phyloP scores from a whole-genome alignment of 2,888 invertebrate genomes.

The Thysanoteuthis rhombus region DNA sequence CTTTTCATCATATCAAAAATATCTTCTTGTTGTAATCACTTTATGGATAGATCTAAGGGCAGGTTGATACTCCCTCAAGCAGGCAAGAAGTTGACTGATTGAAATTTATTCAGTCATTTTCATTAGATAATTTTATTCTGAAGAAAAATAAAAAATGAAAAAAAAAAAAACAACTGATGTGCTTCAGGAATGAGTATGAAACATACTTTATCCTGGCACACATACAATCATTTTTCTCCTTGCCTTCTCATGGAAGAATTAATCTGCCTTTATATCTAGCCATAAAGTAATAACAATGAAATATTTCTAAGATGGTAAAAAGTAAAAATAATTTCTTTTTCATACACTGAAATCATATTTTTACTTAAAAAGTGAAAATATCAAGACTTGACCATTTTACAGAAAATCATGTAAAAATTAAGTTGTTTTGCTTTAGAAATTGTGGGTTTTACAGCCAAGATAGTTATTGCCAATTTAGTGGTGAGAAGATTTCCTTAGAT shows the following conservation, averaged over 20 bases:
- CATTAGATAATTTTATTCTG: neutral
- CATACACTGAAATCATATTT: no score
- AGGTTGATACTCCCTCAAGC: neutral
- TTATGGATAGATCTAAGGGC: neutral
- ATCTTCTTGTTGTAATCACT: neutral
- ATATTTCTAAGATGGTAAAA: no score
- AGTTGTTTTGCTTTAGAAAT: neutral
- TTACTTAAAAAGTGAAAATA: no score
- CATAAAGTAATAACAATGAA: no score
- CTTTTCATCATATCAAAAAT: neutral
- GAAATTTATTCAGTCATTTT: neutral
- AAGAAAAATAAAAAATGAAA: no score
- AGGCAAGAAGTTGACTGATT: neutral
- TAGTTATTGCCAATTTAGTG: neutral
- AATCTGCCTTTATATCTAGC: no score
- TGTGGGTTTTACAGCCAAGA: neutral
- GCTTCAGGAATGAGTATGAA: neutral
- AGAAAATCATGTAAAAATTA: no score
- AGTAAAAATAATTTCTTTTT: no score
- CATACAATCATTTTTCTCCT: neutral
- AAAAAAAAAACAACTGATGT: no score
- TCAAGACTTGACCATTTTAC: no score
- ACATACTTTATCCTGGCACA: neutral
- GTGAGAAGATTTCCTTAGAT: conserved; percentile 12
- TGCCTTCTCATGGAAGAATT: no score